A percentile compares a stretch with the other conserved stretches of the same genome.
phyloP scores from a whole-genome alignment of 2,113 vertebrate genomes.

The Panthera leo region DNA sequence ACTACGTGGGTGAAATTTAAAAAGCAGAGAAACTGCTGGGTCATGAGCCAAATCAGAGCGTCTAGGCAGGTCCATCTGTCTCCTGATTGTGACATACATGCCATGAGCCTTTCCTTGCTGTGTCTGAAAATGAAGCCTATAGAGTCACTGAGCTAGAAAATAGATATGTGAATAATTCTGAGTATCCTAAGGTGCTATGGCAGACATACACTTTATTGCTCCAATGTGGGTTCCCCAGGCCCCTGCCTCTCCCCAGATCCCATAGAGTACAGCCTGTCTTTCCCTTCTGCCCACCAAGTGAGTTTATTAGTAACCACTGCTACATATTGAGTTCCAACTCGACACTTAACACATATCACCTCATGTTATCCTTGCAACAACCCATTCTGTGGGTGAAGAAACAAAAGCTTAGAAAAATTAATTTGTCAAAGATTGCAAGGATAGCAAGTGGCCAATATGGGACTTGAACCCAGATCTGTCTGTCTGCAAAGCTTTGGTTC shows the following conservation, averaged over 20 bases:
- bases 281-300: background rate
- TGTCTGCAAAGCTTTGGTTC: background rate
- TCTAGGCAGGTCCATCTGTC: background rate
- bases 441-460: background rate
- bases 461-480: background rate
- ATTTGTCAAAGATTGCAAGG: background rate
- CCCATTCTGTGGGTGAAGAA: background rate
- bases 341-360: accelerated
- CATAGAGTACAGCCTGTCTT: background rate
- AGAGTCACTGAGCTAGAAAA: background rate
- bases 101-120: background rate
- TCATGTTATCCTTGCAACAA: background rate
- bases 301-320: background rate
- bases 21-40: background rate
- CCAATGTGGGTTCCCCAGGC: background rate
- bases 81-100: accelerated
- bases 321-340: background rate
- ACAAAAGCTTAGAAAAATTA: background rate
- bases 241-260: background rate
- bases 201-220: background rate
- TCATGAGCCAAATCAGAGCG: background rate
- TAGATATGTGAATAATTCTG: background rate
- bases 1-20: background rate
- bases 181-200: background rate
- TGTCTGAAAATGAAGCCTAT: background rate